Conservation (phyloP, 1,140 invertebrate species). For the Bombus consobrinus region DNA sequence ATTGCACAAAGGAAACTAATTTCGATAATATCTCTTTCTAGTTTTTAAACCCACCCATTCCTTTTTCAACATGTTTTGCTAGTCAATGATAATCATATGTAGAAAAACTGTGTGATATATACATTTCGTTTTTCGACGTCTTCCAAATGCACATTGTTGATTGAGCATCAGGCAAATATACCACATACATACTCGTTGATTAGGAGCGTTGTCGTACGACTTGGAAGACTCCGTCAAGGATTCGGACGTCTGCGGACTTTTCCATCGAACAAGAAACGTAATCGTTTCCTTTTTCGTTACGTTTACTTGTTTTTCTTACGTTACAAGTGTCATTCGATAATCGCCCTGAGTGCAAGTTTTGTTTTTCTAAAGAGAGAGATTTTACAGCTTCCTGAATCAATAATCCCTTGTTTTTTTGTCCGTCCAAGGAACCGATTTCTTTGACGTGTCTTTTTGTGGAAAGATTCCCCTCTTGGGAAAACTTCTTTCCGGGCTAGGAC, state of each 20-base stretch:
- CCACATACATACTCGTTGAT: slow-evolving; percentile 41
- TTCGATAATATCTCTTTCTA: not conserved
- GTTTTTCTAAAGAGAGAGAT: not conserved
- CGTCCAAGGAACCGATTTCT: slow-evolving; percentile 1
- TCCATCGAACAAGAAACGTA: slow-evolving; percentile 28
- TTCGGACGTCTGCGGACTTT: not conserved
- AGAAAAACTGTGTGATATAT: slow-evolving; percentile 35
- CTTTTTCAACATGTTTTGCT: not conserved
- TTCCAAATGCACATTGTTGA: slow-evolving; percentile 58
- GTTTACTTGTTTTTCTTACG: not conserved
- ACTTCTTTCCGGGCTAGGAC: slow-evolving; percentile 69
- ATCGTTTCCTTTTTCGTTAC: not conserved
- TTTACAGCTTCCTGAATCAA: slow-evolving; percentile 1
- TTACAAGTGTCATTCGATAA: not conserved
- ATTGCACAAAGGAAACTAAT: slow-evolving; percentile 14
- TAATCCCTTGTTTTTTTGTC: not conserved
- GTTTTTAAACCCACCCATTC: not conserved
- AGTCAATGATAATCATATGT: slow-evolving; percentile 37
- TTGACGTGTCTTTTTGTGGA: not conserved
- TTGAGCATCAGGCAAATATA: slow-evolving; percentile 59
- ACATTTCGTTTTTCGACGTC: slow-evolving; percentile 45
- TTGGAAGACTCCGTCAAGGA: slow-evolving; percentile 63
- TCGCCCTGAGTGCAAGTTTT: slow-evolving; percentile 45
- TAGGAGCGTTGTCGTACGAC: slow-evolving; percentile 49
- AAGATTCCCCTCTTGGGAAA: slow-evolving; percentile 54